A percentile compares a stretch with the other conserved stretches of the same genome.
phyloP scores from a whole-genome alignment of 2,797 vertebrate genomes.

The Cyprinella venusta region DNA sequence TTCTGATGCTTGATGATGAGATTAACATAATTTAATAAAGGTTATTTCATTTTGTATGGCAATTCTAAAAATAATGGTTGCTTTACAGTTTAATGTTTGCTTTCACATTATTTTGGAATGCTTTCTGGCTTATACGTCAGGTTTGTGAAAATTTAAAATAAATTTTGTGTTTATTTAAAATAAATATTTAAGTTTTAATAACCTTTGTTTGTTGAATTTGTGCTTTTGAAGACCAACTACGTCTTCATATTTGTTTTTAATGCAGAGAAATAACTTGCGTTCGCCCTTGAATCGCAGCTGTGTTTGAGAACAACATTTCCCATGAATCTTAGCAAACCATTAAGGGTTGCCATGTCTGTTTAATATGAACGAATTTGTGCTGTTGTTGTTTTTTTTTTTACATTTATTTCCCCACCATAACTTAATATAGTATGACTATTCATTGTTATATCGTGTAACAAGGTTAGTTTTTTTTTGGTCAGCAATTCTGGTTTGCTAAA shows the following conservation, averaged over 20 bases:
- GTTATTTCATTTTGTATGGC: not conserved
- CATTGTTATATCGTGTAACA: fast-evolving
- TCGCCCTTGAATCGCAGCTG: not conserved
- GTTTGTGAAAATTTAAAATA: slow-evolving; percentile 41
- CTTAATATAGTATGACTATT: too few species aligned
- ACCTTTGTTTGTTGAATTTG: not conserved
- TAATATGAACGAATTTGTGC: too few species aligned
- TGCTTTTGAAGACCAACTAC: not conserved
- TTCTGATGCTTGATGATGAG: slow-evolving; percentile 15
- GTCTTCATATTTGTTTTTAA: not conserved
- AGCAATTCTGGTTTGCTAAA: not conserved
- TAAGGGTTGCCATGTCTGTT: slow-evolving; percentile 11
- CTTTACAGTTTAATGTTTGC: not conserved
- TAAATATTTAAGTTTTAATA: slow-evolving; percentile 52
- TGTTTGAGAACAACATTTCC: slow-evolving; percentile 8
- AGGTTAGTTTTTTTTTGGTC: not conserved
- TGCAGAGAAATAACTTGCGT: not conserved
- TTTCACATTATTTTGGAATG: slow-evolving; percentile 17
- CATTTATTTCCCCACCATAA: not conserved
- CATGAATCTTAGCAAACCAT: not conserved
- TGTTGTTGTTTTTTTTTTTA: not conserved
- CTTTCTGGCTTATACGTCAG: slow-evolving; percentile 11
- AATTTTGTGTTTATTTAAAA: slow-evolving; percentile 51
- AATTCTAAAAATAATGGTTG: not conserved
- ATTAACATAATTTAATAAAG: slow-evolving; percentile 8